A percentile compares a stretch with the other conserved stretches of the same genome.
These are phyloP conservation scores for Malurus splendens DNA, from an alignment of 2,797 vertebrate genomes.

Conservation along the genomic window DNA sequence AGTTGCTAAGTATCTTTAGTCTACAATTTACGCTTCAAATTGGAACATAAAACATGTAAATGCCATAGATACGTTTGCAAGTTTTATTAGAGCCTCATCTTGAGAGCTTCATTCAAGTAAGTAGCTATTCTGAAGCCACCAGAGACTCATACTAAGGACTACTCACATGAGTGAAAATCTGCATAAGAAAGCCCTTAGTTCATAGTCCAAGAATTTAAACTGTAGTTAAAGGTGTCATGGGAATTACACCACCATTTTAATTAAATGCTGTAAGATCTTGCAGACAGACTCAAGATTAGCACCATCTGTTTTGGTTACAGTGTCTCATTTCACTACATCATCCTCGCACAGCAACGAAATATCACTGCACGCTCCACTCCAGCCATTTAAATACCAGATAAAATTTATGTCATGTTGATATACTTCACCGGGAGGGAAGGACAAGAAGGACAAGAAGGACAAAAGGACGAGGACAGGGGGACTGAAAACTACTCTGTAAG, in stretches of 20 bases:
- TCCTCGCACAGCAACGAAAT: constrained; percentile 33
- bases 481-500: neutral
- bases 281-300: constrained; percentile 63
- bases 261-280: constrained; percentile 62
- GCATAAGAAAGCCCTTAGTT: constrained; percentile 45
- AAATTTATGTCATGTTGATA: neutral
- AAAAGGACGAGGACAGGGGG: neutral
- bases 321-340: constrained; percentile 30
- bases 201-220: constrained; percentile 56
- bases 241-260: constrained; percentile 63
- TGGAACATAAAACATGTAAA: neutral
- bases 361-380: constrained; percentile 21
- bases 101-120: constrained; percentile 17
- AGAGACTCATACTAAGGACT: constrained; percentile 10
- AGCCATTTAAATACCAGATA: constrained; percentile 22
- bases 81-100: constrained; percentile 2
- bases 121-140: constrained; percentile 29
- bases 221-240: constrained; percentile 56
- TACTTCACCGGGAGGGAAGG: neutral
- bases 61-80: neutral
- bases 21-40: neutral
- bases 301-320: constrained; percentile 65
- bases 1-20: neutral
- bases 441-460: constrained; percentile 21
- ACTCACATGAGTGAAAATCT: constrained; percentile 41